Percentiles rank a stretch among this genome's conserved stretches.
These are phyloP conservation scores for Diachrysia chrysitis DNA, from an alignment of 2,888 invertebrate genomes.

Conservation along the genomic window DNA sequence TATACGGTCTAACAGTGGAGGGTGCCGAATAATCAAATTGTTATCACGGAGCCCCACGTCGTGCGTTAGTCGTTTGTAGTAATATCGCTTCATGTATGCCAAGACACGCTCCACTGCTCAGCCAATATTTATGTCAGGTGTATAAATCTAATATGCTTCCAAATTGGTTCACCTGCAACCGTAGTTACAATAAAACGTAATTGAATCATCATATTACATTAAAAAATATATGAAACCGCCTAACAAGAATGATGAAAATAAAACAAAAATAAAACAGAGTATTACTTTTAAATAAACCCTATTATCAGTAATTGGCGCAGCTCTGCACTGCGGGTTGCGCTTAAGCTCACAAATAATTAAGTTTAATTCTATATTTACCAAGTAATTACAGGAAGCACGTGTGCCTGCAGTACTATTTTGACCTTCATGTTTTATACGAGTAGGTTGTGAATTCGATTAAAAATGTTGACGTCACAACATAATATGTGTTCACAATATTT, in stretches of 20 bases:
- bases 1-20: slow-evolving; percentile 59
- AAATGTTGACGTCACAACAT: slow-evolving; percentile 17
- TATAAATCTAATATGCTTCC: slow-evolving; percentile 46
- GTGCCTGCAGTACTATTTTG: slow-evolving; percentile 8
- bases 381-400: slow-evolving; percentile 11
- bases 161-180: not conserved
- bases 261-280: too few species aligned
- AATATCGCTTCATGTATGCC: slow-evolving; percentile 70
- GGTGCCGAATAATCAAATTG: slow-evolving; percentile 77
- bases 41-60: slow-evolving; percentile 74
- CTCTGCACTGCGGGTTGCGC: slow-evolving; percentile 10
- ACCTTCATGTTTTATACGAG: slow-evolving; percentile 16
- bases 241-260: too few species aligned
- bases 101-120: slow-evolving; percentile 66
- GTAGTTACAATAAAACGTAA: not conserved
- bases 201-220: not conserved
- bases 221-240: not conserved
- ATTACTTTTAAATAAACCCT: not conserved
- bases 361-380: not conserved
- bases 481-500: slow-evolving; percentile 16
- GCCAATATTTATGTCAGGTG: slow-evolving; percentile 51
- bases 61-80: slow-evolving; percentile 63
- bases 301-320: not conserved
- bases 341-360: slow-evolving; percentile 18
- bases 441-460: slow-evolving; percentile 19